Conservation (phyloP, 2,797 vertebrate species). For the Malacoraja senta region DNA sequence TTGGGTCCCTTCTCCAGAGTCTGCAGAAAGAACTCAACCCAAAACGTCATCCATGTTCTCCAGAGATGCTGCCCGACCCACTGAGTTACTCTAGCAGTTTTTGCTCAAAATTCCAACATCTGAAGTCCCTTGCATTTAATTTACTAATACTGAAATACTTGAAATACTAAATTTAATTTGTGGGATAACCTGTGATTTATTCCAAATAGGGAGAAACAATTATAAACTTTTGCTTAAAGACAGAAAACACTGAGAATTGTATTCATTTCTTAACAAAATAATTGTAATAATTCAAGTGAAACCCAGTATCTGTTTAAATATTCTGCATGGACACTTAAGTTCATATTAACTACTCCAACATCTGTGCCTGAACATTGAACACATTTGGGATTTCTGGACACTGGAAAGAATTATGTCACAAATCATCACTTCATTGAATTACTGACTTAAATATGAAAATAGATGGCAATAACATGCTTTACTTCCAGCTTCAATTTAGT, state of each 20-base stretch:
- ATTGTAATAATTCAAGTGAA: not conserved
- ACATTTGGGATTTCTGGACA: not conserved
- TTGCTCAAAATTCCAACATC: too few species aligned
- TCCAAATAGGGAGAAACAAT: not conserved
- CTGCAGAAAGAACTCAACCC: too few species aligned
- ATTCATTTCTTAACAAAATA: not conserved
- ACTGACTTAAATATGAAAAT: not conserved
- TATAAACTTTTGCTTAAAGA: not conserved
- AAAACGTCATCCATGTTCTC: too few species aligned
- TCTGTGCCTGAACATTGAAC: not conserved
- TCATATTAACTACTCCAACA: not conserved
- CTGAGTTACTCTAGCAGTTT: too few species aligned
- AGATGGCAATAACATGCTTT: not conserved
- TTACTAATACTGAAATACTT: too few species aligned
- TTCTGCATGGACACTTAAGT: conserved; percentile 7
- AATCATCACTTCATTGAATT: not conserved
- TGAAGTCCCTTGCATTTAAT: too few species aligned
- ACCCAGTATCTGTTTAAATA: not conserved
- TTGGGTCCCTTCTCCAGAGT: too few species aligned
- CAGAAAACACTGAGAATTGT: not conserved
- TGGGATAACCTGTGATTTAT: not conserved
- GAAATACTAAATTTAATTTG: not conserved
- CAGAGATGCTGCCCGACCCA: too few species aligned
- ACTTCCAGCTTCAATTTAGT: not conserved
- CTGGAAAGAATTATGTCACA: not conserved